phyloP scores from a whole-genome alignment of 1,140 invertebrate species.

The Pseudoatta argentina region DNA sequence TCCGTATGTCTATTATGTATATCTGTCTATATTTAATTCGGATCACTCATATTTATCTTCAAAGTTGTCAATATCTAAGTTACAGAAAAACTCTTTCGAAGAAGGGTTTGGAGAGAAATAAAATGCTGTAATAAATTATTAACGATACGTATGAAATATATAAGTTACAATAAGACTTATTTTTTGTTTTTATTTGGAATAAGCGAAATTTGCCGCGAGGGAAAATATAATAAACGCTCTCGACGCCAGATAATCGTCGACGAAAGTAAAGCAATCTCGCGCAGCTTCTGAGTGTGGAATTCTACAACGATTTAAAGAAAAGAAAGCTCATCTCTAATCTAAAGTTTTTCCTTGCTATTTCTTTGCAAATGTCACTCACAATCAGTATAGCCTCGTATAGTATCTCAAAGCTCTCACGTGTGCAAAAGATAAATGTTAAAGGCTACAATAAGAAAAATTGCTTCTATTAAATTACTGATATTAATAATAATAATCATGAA shows the following conservation, averaged over 20 bases:
- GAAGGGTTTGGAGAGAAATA: background rate
- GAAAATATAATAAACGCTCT: constrained; percentile 36
- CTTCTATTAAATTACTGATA: background rate
- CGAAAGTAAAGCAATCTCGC: constrained; percentile 30
- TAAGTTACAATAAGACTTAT: background rate
- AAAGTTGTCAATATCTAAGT: background rate
- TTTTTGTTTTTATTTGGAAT: constrained; percentile 49
- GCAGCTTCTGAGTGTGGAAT: constrained; percentile 35
- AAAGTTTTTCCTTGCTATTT: constrained; percentile 24
- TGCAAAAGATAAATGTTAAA: background rate
- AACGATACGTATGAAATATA: constrained; percentile 24
- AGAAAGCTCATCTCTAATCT: constrained; percentile 20
- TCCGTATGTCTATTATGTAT: background rate
- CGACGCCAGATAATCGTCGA: constrained; percentile 50
- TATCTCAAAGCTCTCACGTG: background rate
- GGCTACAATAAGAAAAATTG: background rate
- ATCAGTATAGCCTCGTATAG: background rate
- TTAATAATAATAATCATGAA: background rate
- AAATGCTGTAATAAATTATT: constrained; percentile 3
- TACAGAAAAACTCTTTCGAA: background rate
- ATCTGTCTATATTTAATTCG: background rate
- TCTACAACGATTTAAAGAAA: constrained; percentile 45
- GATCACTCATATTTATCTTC: background rate
- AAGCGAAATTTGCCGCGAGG: constrained; percentile 39
- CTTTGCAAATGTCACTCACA: constrained; percentile 23